A percentile compares a stretch with the other conserved stretches of the same genome.
phyloP scores from a whole-genome alignment of 2,797 vertebrate genomes.

The Nasua narica region DNA sequence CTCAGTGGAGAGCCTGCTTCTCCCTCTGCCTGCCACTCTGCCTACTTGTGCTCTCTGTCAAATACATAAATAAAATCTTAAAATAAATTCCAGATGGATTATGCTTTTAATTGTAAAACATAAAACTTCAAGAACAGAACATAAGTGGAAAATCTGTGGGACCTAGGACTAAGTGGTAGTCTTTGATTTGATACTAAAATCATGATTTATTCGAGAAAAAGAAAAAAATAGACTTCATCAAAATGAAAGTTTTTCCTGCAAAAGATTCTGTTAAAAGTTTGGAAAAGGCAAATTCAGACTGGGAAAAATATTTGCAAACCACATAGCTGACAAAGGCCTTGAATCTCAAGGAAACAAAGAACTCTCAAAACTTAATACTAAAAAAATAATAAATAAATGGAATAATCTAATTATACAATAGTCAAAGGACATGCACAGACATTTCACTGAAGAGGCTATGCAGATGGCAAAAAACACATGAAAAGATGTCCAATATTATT shows the following conservation, averaged over 20 bases:
- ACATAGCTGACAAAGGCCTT: not conserved
- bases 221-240: not conserved
- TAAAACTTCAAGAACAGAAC: not conserved
- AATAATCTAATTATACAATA: not conserved
- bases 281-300: not conserved
- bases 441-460: not conserved
- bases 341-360: not conserved
- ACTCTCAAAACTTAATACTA: not conserved
- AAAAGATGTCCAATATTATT: not conserved
- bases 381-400: not conserved
- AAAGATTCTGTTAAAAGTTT: not conserved
- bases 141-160: not conserved
- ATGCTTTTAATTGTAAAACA: not conserved
- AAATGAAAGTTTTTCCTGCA: not conserved
- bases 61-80: no score
- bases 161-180: not conserved
- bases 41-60: no score
- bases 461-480: not conserved
- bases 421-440: not conserved
- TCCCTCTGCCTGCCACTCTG: no score
- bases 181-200: not conserved
- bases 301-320: not conserved
- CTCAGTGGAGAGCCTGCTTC: no score
- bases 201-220: not conserved
- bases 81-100: not conserved